Conservation (phyloP, 2,797 vertebrate genomes). For the Acrocephalus scirpaceus region DNA sequence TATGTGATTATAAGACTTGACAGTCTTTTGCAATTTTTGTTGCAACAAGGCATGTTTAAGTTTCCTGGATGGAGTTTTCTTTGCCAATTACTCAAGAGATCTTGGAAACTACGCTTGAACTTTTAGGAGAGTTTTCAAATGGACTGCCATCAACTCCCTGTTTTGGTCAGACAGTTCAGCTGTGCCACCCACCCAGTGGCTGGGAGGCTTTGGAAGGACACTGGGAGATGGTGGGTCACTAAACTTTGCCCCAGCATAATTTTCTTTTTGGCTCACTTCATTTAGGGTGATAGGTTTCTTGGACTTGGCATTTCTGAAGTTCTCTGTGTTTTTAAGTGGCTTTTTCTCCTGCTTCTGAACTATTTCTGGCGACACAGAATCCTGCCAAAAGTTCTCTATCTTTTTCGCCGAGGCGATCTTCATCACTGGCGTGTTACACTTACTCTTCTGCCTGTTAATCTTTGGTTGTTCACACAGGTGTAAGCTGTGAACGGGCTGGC, state of each 20-base stretch:
- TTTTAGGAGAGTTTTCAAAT: conserved; percentile 92
- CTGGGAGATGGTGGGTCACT: conserved; percentile 94
- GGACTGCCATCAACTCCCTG: conserved; percentile 89
- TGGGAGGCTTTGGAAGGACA: conserved; percentile 92
- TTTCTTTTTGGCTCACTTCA: conserved; percentile 86
- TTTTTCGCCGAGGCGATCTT: conserved; percentile 75
- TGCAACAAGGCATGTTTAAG: conserved; percentile 78
- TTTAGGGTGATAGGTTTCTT: conserved; percentile 58
- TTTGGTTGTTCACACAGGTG: conserved; percentile 81
- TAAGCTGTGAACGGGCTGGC: conserved; percentile 74
- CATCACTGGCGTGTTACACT: conserved; percentile 66
- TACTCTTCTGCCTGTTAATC: conserved; percentile 79
- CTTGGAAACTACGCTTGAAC: conserved; percentile 79
- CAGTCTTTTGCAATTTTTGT: conserved; percentile 74
- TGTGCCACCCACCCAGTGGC: conserved; percentile 89
- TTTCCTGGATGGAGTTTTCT: conserved; percentile 63
- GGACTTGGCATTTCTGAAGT: conserved; percentile 69
- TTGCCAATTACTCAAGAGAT: conserved; percentile 28
- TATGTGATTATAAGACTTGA: conserved; percentile 70
- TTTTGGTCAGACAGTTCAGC: conserved; percentile 79
- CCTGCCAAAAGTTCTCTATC: conserved; percentile 78
- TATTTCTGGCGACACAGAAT: conserved; percentile 65
- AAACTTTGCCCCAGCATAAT: conserved; percentile 93
- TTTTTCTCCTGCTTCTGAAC: conserved; percentile 79
- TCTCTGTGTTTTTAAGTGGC: conserved; percentile 79